phyloP scores from a whole-genome alignment of 2,797 vertebrate genomes.

The Tauraco hartlaubi region DNA sequence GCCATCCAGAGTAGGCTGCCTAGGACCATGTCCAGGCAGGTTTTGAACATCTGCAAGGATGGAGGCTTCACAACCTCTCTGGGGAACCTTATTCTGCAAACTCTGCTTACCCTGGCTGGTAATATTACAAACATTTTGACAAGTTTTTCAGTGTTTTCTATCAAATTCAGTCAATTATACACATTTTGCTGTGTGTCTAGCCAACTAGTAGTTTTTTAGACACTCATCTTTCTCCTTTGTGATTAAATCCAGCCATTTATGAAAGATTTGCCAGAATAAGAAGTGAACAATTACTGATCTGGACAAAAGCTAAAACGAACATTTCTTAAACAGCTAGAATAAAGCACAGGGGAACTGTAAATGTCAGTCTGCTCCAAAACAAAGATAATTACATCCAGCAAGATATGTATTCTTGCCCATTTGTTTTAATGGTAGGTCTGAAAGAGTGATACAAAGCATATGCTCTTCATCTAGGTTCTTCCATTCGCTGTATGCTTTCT shows the following conservation, averaged over 20 bases:
- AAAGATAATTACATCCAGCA: neutral
- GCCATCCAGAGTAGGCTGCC: neutral
- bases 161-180: neutral
- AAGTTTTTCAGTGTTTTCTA: neutral
- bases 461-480: neutral
- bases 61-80: neutral
- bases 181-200: neutral
- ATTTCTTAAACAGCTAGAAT: neutral
- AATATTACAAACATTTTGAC: neutral
- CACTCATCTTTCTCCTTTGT: neutral
- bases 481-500: neutral
- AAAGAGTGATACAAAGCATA: neutral
- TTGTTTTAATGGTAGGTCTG: neutral
- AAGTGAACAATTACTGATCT: neutral
- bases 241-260: neutral
- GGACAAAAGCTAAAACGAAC: neutral
- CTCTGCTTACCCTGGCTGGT: neutral
- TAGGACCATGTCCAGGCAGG: neutral
- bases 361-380: neutral
- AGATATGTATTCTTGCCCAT: neutral
- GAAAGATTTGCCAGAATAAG: neutral
- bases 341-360: neutral
- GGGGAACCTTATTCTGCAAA: neutral
- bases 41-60: neutral
- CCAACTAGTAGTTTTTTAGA: neutral